Base-by-base conservation (phyloP, 2,797 vertebrate species). In the Betta splendens region DNA sequence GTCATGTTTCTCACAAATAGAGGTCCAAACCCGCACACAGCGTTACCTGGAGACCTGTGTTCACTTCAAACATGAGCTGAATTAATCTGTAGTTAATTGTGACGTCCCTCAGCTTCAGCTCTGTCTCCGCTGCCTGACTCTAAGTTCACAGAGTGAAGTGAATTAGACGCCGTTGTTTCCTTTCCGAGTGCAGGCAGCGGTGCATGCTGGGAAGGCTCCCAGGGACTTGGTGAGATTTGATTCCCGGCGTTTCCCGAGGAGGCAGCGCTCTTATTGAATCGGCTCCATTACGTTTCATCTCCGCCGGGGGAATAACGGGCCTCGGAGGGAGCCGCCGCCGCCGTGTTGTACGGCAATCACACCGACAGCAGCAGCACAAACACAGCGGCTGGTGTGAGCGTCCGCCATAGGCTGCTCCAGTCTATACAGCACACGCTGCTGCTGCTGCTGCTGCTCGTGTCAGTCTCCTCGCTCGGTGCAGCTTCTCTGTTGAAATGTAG, bases 221-320 rank as follows among this genome's bases (percentile, higher is more conserved):
- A 79, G 82, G 85, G 82, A 75, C 76, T 68, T 5, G 42, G 3
- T 23, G 71, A 81, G 85, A 89, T 90, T 88, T 76, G 85, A 87
- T 88, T 87, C 69, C 42, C 43, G 1, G 3, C 28, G 13, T 69
- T 84, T 82, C 46, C 67, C 60, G 62, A 75, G 67, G 68, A 77
- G 75, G 72, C 79, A 49, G 64, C 55, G 62, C 71, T 81, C 65
- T 85, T 84, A 89, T 88, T 89, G 85, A 88, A 87, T 88, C 77
- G 70, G 55, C 85, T 88, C 85, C 84, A 80, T 88, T 87, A 86
- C 80, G 64, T 84, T 85, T 85, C 77, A 89, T 86, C 79, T 86
- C 70, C 68, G 29, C 76, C 76, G 29, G 60, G 86, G 86, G 85
- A 88, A 70, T 80, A 71, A 22, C 39, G 36, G 33, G 55, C 51